Conservation (phyloP, 2,888 invertebrate genomes). For the Synanthedon vespiformis region DNA sequence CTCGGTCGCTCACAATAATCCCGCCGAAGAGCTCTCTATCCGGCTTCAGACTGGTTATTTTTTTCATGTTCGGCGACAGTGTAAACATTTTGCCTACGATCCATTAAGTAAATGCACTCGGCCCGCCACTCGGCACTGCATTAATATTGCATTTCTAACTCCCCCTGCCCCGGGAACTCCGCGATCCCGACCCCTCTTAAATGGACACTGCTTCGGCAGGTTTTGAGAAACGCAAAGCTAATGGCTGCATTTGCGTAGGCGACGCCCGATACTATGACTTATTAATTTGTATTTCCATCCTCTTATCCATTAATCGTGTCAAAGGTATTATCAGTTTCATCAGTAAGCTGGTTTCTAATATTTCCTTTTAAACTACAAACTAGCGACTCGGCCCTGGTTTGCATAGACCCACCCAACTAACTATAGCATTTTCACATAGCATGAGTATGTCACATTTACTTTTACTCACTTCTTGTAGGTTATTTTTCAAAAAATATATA, state of each 20-base stretch:
- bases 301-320: too few relatives aligned
- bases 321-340: too few relatives aligned
- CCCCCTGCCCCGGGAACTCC: slow-evolving; percentile 20
- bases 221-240: slow-evolving; percentile 27
- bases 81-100: slow-evolving; percentile 63
- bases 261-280: not conserved
- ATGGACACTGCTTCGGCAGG: slow-evolving; percentile 24
- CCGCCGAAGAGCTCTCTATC: slow-evolving; percentile 46
- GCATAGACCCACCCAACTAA: too few relatives aligned
- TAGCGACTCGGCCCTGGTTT: too few relatives aligned
- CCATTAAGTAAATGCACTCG: slow-evolving; percentile 67
- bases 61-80: slow-evolving; percentile 46
- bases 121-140: slow-evolving; percentile 62
- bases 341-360: too few relatives aligned
- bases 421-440: too few relatives aligned
- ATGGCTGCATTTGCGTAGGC: slow-evolving; percentile 15
- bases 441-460: too few relatives aligned
- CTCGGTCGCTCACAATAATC: slow-evolving; percentile 48
- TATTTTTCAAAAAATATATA: too few relatives aligned
- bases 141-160: slow-evolving; percentile 75
- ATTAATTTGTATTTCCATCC: not conserved
- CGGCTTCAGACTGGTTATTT: slow-evolving; percentile 34
- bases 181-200: slow-evolving; percentile 23
- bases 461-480: too few relatives aligned
- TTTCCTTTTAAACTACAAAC: too few relatives aligned